These are phyloP conservation scores for Entelurus aequoreus DNA, from an alignment of 2,113 vertebrate species.

Conservation along the genomic window DNA sequence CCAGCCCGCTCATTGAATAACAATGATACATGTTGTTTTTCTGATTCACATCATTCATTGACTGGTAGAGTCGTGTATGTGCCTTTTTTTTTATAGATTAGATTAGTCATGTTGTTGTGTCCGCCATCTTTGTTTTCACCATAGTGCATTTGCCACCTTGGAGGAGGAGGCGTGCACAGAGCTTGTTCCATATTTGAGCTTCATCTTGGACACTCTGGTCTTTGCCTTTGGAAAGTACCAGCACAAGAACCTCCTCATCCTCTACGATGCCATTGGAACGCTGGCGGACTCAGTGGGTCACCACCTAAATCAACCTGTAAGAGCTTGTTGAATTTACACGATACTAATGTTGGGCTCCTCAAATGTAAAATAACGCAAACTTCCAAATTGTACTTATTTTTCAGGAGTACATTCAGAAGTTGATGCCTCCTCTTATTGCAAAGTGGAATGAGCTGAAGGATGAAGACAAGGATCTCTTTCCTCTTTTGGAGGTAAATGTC, in stretches of 20 bases:
- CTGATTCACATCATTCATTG: conserved; percentile 38
- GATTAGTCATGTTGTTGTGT: background rate
- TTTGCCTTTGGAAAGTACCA: conserved; percentile 96
- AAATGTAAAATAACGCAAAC: background rate
- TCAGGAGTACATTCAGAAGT: conserved; percentile 90
- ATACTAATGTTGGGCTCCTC: background rate
- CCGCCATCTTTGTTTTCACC: background rate
- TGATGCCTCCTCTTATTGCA: conserved; percentile 90
- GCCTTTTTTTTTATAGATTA: background rate
- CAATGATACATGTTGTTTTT: conserved; percentile 57
- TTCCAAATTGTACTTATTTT: conserved; percentile 1
- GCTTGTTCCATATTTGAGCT: conserved; percentile 92
- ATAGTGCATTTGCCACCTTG: conserved; percentile 89
- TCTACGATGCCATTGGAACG: conserved; percentile 93
- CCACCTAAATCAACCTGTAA: conserved; percentile 90
- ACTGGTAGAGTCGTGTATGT: background rate
- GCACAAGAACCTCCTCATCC: conserved; percentile 95
- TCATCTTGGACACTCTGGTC: conserved; percentile 90
- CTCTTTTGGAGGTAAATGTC: conserved; percentile 74
- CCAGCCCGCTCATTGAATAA: conserved; percentile 56
- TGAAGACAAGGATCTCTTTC: conserved; percentile 91
- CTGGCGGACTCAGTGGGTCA: conserved; percentile 93
- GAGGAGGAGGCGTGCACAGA: conserved; percentile 95
- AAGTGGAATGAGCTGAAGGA: conserved; percentile 94
- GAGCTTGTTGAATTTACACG: conserved; percentile 13